Evolutionary conservation across 2,113 vertebrate genomes (phyloP).

Genomic region (Neodontobutis hainanensis): DNA sequence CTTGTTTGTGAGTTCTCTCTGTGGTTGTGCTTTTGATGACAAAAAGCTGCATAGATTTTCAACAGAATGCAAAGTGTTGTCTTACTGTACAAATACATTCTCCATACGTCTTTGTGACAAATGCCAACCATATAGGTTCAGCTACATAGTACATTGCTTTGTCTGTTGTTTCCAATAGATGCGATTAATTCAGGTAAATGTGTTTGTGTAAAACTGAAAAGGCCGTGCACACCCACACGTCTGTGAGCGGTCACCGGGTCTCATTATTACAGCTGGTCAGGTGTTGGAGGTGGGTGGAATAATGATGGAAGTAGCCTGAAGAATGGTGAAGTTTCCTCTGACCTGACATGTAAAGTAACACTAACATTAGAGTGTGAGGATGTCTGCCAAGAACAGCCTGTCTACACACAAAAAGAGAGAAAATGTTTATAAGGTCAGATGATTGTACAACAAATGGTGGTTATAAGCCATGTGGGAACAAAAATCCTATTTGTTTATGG

Average conservation of each 20-base stretch:
- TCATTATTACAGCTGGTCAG: not conserved
- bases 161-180: not conserved
- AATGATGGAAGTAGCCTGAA: not conserved
- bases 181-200: not conserved
- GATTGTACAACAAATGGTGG: not conserved
- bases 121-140: not conserved
- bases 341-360: not conserved
- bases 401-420: not conserved
- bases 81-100: not conserved
- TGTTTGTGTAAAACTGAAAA: not conserved
- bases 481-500: no score
- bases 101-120: not conserved
- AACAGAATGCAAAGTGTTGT: conserved; percentile 5
- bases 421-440: not conserved
- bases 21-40: not conserved
- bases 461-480: no score
- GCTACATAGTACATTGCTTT: not conserved
- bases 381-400: not conserved
- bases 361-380: no score
- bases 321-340: not conserved
- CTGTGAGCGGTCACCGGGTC: not conserved
- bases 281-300: not conserved
- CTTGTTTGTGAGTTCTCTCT: no score
- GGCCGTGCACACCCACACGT: not conserved
- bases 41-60: not conserved